Evolutionary conservation across 2,888 invertebrate species (phyloP).

Genomic region (Leuctra nigra): DNA sequence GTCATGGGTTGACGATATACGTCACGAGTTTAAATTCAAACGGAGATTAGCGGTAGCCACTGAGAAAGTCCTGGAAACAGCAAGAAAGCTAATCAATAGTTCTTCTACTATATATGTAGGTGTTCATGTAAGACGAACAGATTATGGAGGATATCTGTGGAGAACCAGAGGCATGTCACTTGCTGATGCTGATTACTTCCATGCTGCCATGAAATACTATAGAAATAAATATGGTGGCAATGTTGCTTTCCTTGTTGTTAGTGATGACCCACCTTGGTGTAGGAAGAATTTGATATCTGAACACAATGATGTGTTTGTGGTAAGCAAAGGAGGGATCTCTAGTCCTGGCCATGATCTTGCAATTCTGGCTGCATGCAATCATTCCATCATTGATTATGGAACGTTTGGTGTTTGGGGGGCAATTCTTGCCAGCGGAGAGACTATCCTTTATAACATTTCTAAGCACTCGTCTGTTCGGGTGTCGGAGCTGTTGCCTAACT

Average conservation of each 20-base stretch:
- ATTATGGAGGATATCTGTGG: slow-evolving; percentile 49
- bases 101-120: slow-evolving; percentile 43
- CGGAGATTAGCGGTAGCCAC: slow-evolving; percentile 43
- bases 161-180: slow-evolving; percentile 43
- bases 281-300: slow-evolving; percentile 36
- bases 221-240: slow-evolving; percentile 38
- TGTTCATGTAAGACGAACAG: slow-evolving; percentile 50
- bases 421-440: slow-evolving; percentile 45
- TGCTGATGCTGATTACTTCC: slow-evolving; percentile 40
- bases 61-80: slow-evolving; percentile 40
- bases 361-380: slow-evolving; percentile 45
- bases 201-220: slow-evolving; percentile 42
- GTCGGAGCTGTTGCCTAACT: slow-evolving; percentile 42
- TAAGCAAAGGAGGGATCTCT: slow-evolving; percentile 36
- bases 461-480: slow-evolving; percentile 40
- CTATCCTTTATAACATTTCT: slow-evolving; percentile 42
- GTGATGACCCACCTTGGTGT: slow-evolving; percentile 47
- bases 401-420: slow-evolving; percentile 48
- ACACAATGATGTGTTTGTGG: slow-evolving; percentile 40
- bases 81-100: slow-evolving; percentile 33
- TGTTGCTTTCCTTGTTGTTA: slow-evolving; percentile 42
- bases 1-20: slow-evolving; percentile 49
- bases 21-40: slow-evolving; percentile 49
- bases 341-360: slow-evolving; percentile 44
- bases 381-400: slow-evolving; percentile 47